These are phyloP conservation scores for Hydractinia echinata DNA, from an alignment of 30 jellyfish, hydroid and myxozoan genomes.

Conservation along the genomic window DNA sequence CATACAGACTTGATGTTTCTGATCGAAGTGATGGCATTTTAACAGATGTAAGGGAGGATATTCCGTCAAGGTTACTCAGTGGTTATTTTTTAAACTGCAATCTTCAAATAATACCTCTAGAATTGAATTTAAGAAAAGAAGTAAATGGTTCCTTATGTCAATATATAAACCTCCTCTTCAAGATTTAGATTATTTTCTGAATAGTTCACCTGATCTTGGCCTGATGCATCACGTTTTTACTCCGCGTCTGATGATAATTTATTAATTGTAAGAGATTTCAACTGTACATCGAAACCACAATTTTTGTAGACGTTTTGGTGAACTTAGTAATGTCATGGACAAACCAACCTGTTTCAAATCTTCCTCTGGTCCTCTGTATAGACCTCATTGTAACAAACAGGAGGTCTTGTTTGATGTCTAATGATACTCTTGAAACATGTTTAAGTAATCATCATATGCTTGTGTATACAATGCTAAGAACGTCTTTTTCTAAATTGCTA, in stretches of 20 bases:
- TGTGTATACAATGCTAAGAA: not conserved
- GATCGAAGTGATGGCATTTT: slow-evolving; percentile 1
- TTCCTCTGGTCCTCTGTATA: not conserved
- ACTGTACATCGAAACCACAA: slow-evolving; percentile 5
- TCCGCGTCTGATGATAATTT: not conserved
- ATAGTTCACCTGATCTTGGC: too few relatives aligned
- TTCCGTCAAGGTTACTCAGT: slow-evolving; percentile 5
- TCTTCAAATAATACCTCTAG: not conserved
- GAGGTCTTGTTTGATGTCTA: not conserved
- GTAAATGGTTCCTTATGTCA: not conserved
- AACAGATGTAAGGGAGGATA: not conserved
- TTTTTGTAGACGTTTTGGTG: not conserved
- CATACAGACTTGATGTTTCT: not conserved
- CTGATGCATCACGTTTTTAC: slow-evolving; percentile 6
- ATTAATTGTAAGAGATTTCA: not conserved
- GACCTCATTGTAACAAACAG: slow-evolving; percentile 3
- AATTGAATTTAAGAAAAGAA: not conserved
- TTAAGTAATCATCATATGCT: slow-evolving; percentile 3
- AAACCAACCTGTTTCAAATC: not conserved
- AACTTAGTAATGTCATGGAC: not conserved
- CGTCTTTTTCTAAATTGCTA: not conserved
- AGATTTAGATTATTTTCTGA: not conserved
- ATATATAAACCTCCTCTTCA: slow-evolving; percentile 7
- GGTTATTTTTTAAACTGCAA: not conserved
- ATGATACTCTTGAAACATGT: not conserved